Base-by-base conservation (phyloP, 2,888 invertebrate genomes). In the Lepeophtheirus nordmannii region DNA sequence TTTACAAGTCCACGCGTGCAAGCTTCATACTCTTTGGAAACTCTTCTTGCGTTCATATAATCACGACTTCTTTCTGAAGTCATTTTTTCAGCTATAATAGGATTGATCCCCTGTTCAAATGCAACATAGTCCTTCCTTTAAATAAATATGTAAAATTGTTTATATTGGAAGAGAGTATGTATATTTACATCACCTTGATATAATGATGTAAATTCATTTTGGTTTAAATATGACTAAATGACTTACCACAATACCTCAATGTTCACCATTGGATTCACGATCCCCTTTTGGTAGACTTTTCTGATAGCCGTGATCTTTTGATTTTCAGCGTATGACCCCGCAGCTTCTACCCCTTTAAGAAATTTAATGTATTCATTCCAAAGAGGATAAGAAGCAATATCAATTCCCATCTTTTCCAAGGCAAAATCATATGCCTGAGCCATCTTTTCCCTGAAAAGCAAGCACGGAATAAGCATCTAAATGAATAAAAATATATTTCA, bases 361-460 rank as follows among this genome's bases (percentile, higher is more conserved):
- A 99, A 99, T 58, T 85, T 86, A 0, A 98, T 89, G 73, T 99
- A 99, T 74, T 99, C 98, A 73, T 89, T 88, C 93, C 97, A 99
- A 68, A 99, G 89, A 10, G 88, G 85, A 75, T 89, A 93, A 0
- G 96, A 91, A 78, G 93, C 90, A 71, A 96, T 87, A 74, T 99
- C 98, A 84, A 98, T 86, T 0, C 98, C 98, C 70, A 99, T 96
- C 78, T 97, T 96, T 70, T 98, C 98, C 70, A 99, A 78, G 0
- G 98, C 97, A 77, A 98, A 98, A 77, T 99, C 97, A 76, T 97
- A 99, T 0, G 98, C 97, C 76, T 98, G 94, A 0, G 97, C 97
- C 89, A 99, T 90, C 79, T 96, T 97, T 76, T 98, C 98, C 74
- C 97, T 94, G 74, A 75, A 74, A 70, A 70, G 58, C 30, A 23